Base-by-base conservation (phyloP, 2,113 vertebrate species). In the Antechinus stuartii region DNA sequence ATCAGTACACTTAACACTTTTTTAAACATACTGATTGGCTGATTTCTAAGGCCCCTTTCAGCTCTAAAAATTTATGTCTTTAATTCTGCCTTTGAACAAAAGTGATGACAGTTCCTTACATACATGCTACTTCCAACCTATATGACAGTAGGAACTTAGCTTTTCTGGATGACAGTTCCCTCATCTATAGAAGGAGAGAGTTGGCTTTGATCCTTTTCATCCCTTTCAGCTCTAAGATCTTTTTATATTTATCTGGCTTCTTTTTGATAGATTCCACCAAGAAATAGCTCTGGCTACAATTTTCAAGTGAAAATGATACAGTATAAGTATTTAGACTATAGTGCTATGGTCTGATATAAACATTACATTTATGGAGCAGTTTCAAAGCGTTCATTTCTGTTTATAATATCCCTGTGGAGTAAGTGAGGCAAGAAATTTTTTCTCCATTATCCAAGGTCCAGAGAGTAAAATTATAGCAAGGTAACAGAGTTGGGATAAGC, bases 211-310 rank as follows among this genome's bases (percentile, higher is more conserved):
- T 57, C 56, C 26, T 26, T 57, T 57, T 10, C 26, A 9, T 57
- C 56, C 56, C 26, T 57, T 47, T 22, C 46, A 30, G 35, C 22
- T 90, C 35, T 89, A 89, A 49, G 8, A 56, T 68, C n/a, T 55
- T 56, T 91, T 2, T 42, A 19, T 52, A 42, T 22, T 90, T 93
- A n/a, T 91, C 91, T 42, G 35, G 61, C 35, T 68, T 35, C 61
- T 56, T 52, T 47, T 16, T 93, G 89, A 91, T 46, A 16, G 61
- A 25, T 61, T 92, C 50, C 91, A 25, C 90, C 92, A 90, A 91
- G 91, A 46, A 68, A 90, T 90, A 49, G 35, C 52, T 94, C 91
- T 42, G 4, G 94, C 89, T 92, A 35, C 76, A 76, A 76, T 76
- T 76, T 35, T n/a, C 14, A 76, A 76, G 35, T 76, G 14, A 76